Conservation (phyloP, 2,113 vertebrate species). For the Gymnorhina tibicen region DNA sequence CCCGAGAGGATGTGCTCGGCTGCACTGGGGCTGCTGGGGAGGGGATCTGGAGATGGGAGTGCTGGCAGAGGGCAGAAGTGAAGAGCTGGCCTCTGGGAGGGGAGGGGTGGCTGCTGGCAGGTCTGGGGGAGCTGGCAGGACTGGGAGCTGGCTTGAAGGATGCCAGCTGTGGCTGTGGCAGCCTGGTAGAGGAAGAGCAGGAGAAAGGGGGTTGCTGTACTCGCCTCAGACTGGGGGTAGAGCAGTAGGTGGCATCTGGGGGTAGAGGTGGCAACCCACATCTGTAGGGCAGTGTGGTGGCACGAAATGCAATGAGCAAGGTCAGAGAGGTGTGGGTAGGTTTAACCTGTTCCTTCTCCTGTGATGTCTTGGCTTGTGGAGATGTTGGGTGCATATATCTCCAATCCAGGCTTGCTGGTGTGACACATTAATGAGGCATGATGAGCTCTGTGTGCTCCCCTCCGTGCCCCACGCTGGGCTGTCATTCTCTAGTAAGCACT, state of each 20-base stretch:
- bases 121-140: not conserved
- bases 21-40: not conserved
- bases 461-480: not conserved
- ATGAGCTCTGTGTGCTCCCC: not conserved
- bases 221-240: not conserved
- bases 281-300: not conserved
- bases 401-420: not conserved
- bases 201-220: not conserved
- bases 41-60: not conserved
- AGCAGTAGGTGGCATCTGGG: not conserved
- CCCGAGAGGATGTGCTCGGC: not conserved
- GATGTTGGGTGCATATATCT: not conserved
- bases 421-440: not conserved
- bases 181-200: not conserved
- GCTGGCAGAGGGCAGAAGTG: not conserved
- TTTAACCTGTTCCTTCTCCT: not conserved
- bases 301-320: not conserved
- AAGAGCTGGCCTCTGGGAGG: not conserved
- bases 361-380: not conserved
- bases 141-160: not conserved
- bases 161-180: not conserved
- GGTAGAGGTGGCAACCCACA: not conserved
- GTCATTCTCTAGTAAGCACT: not conserved
- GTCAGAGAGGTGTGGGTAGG: not conserved
- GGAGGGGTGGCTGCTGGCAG: rapidly evolving